These are phyloP conservation scores for Tipula vernalis DNA, from an alignment of 2,888 invertebrate genomes.

Conservation along the genomic window DNA sequence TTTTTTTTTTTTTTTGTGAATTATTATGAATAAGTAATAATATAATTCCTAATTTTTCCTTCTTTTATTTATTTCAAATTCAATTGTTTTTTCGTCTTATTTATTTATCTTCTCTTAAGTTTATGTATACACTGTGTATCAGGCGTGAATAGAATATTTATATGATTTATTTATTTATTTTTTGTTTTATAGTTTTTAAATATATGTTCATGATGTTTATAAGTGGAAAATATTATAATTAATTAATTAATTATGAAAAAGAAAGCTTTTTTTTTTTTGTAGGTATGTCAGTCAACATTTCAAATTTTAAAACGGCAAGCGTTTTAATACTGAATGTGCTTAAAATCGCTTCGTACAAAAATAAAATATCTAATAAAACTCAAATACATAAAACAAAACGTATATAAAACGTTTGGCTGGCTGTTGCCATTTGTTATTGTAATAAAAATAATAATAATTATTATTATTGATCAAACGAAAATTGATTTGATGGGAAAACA, in stretches of 20 bases:
- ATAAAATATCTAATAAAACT: neutral
- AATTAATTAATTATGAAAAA: neutral
- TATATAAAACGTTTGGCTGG: neutral
- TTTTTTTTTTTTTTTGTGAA: neutral
- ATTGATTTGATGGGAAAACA: neutral
- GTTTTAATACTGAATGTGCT: neutral
- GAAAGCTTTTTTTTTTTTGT: too few species aligned
- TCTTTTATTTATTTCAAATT: neutral
- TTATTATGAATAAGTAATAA: constrained; percentile 4
- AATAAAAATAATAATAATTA: neutral
- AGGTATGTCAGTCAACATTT: neutral
- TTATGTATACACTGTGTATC: neutral
- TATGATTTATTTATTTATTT: neutral
- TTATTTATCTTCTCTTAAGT: neutral
- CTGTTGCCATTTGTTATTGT: neutral
- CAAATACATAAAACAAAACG: neutral
- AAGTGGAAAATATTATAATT: neutral
- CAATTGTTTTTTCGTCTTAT: neutral
- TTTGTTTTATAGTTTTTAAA: neutral
- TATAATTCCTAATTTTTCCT: neutral
- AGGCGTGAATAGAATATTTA: neutral
- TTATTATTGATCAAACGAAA: constrained; percentile 4
- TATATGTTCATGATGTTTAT: neutral
- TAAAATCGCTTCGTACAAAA: neutral
- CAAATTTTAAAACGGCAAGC: neutral